Base-by-base conservation (phyloP, 2,888 invertebrate species). In the Drosophila pseudotakahashii region DNA sequence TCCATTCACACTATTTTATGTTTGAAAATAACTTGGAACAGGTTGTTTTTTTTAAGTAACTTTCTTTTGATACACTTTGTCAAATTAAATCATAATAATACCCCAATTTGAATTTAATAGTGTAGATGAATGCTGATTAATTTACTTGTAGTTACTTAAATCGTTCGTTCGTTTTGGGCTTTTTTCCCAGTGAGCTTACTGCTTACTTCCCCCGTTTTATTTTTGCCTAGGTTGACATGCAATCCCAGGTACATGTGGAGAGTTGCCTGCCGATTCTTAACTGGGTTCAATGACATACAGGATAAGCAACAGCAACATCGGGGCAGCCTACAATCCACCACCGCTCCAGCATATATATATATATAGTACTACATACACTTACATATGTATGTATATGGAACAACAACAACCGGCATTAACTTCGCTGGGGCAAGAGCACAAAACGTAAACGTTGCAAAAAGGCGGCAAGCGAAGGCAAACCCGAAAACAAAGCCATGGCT, bases 401-500 rank as follows among this genome's bases (percentile, higher is more conserved):
- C 67, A 79, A 66, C 75, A 78, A 67, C 83, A 73, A 72, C 86
- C 77, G 81, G 81, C 79, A 78, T 75, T 76, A 81, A 76, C 78
- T 79, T 73, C 53, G 76, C 58, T 53, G 54, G 61, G 67, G 62
- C 75, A 73, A 73, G 76, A 76, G 68, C 75, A 77, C 48, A 71
- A 76, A 81, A 76, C 76, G 79, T 84, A 84, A 86, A 83, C 87
- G 82, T 77, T 82, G 85, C 82, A 82, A 80, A 77, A 80, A 75
- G 73, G 79, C 77, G 77, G 78, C 71, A 67, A 82, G 78, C 78
- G 75, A 78, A 71, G 67, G 74, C 73, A 68, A 83, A 83, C 67
- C 78, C 82, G 85, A 83, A 82, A 82, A 83, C 82, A 83, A 83
- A 83, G 82, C 85, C 85, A 61, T 71, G 79, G 79, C 79, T 77